Percentiles rank a stretch among this genome's conserved stretches.
These are phyloP conservation scores for Stenopsyche tienmushanensis DNA, from an alignment of 1,140 invertebrate species.

Conservation along the genomic window DNA sequence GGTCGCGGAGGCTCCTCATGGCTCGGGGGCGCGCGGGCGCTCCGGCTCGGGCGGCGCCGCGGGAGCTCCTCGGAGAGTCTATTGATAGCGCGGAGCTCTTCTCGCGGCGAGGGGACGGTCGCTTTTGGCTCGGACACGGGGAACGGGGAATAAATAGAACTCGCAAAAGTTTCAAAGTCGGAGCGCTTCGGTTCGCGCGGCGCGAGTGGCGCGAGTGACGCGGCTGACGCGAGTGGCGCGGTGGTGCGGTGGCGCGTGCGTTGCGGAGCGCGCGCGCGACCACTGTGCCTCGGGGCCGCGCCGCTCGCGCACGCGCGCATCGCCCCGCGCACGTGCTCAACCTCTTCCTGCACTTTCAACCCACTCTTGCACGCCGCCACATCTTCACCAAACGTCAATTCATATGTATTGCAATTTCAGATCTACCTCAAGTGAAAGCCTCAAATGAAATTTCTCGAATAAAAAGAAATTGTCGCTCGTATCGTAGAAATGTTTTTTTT, in stretches of 20 bases:
- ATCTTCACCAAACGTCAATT: too few relatives aligned
- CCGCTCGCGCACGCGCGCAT: conserved; percentile 15
- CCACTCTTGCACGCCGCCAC: too few relatives aligned
- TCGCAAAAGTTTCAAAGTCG: background rate
- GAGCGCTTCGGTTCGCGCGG: background rate
- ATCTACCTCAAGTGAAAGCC: too few relatives aligned
- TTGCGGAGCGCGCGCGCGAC: conserved; percentile 8
- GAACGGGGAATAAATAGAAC: too few relatives aligned
- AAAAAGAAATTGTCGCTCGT: too few relatives aligned
- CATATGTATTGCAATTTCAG: too few relatives aligned
- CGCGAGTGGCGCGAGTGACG: conserved; percentile 9
- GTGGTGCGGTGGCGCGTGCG: conserved; percentile 19
- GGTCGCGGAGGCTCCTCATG: background rate
- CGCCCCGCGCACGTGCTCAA: too few relatives aligned
- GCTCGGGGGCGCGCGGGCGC: background rate
- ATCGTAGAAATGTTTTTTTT: too few relatives aligned
- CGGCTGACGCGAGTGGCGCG: too few relatives aligned
- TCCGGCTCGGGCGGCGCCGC: background rate
- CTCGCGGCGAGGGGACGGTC: conserved; percentile 11
- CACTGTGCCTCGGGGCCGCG: conserved; percentile 7
- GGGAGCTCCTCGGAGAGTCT: conserved; percentile 8
- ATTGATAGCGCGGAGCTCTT: conserved; percentile 34
- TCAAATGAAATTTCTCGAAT: too few relatives aligned
- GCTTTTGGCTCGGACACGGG: background rate
- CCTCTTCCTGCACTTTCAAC: too few relatives aligned